Evolutionary conservation across 1,140 invertebrate genomes (phyloP), one percentile per base, ranked within the genome.

Genomic region (Capitella teleta): DNA sequence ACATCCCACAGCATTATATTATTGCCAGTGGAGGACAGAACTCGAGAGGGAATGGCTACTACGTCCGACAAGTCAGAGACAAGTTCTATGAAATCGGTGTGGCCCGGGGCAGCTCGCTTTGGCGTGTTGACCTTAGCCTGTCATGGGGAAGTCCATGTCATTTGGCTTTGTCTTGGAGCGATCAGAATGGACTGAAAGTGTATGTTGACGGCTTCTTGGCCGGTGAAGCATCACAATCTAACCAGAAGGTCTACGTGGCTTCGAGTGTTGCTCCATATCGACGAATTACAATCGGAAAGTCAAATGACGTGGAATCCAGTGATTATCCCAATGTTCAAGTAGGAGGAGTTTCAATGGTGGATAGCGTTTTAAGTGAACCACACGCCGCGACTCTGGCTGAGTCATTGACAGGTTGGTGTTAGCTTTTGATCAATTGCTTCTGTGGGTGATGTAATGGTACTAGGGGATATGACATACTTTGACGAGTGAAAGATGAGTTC

Each of bases 11-110:
- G 23, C 18, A 25, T 23, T 62, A 54, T 14, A 21, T 68, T 4
- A 19, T 68, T 0, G 55, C 59, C 21, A 58, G 51, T 36, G 66
- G 66, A 6, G 66, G 66, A 1, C 54, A 61, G 47, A 49, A 49
- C 0, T 23, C 47, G 0, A 52, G 55, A 28, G 59, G 59, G 3
- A 57, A 63, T 3, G 65, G 65, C 19, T 58, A 60, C 38, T 66
- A 64, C 51, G 18, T 66, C 4, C 25, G 43, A 16, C 57, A 61
- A 43, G 52, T 49, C 14, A 57, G 47, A 21, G 62, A 60, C 3
- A 49, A 59, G 37, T 62, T 66, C 51, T 61, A 58, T 42, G 60
- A 59, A 28, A 47, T 63, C 10, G 64, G 61, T 0, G 58, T 66
- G 16, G 48, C 58, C 5, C 32, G 37, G 19, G 54, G 24, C 0